Percentiles rank a stretch among this genome's conserved stretches.
Evolutionary conservation across 2,797 vertebrate species (phyloP).

Genomic region (Mus caroli): DNA sequence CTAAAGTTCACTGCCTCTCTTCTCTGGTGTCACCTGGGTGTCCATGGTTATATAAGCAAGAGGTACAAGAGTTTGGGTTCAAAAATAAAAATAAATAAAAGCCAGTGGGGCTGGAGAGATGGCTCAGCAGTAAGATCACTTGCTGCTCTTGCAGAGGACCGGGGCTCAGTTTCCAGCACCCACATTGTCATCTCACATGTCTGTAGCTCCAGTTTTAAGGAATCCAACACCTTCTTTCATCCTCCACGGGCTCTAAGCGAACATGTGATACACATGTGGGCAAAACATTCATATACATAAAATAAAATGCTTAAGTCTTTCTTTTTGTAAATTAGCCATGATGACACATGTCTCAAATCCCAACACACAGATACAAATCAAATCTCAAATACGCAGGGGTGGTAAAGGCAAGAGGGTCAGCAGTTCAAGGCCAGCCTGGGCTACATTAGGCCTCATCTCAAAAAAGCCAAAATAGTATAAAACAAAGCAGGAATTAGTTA

Average conservation of each 20-base stretch:
- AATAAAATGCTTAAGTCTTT: background rate
- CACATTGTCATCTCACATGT: background rate
- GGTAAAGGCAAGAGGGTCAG: background rate
- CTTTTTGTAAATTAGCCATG: background rate
- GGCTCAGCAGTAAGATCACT: background rate
- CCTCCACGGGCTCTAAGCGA: background rate
- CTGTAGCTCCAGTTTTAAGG: background rate
- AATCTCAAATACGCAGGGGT: background rate
- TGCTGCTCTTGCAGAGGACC: background rate
- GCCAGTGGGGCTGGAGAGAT: background rate
- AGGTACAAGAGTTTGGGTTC: constrained; percentile 24
- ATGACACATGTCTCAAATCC: background rate
- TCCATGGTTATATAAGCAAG: constrained; percentile 6
- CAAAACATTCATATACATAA: background rate
- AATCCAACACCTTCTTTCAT: background rate
- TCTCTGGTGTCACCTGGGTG: constrained; percentile 41
- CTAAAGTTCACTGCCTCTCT: background rate
- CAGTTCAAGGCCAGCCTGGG: background rate
- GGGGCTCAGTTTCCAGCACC: background rate
- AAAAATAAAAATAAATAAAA: constrained; percentile 44
- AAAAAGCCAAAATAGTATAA: background rate
- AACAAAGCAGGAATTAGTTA: background rate
- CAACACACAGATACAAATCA: background rate
- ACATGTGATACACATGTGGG: background rate
- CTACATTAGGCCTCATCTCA: background rate